Base-by-base conservation (phyloP, 2,888 invertebrate species). In the Cyclophora albipunctata region DNA sequence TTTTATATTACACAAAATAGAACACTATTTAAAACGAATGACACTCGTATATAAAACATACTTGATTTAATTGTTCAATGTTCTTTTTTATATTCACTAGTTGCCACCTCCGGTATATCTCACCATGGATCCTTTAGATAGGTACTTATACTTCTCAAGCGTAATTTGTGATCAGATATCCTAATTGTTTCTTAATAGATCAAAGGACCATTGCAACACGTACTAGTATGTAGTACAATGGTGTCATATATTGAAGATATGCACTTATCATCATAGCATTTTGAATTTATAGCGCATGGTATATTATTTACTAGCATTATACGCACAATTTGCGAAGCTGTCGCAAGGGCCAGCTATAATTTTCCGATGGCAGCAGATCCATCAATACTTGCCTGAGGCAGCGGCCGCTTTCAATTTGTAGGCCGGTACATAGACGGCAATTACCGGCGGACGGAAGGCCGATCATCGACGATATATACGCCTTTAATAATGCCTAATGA, bases 301-400 rank as follows among this genome's bases (percentile, higher is more conserved):
- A 71, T 84, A 84, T 84, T 86, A 86, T 87, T 85, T 83, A 84
- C 86, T 84, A 84, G 87, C 80, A 86, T 87, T 87, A 86, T 85
- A 83, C 81, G 86, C 84, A 87, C 85, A 86, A 85, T 87, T 88
- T 84, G 86, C 87, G 84, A 80, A 84, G 86, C 85, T 87, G 87
- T 88, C 87, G 85, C 86, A 84, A 84, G 81, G 76, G 78, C 78
- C 74, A 67, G 77, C 82, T 86, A 84, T 86, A 88, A 88, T 87
- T 87, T 85, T 71, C 72, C 78, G 78, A 85, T 86, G 87, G 87
- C 85, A 81, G 85, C 76, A 82, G 78, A 88, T 88, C 87, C 87
- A 87, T 88, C 87, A 87, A 85, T 85, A 82, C 76, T 46, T 71
- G 85, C 86, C 87, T 70, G 70, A 64, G 87, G 87, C 84, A 62